Conservation (phyloP, 2,888 invertebrate genomes). For the Scaptomyza tumidula region DNA sequence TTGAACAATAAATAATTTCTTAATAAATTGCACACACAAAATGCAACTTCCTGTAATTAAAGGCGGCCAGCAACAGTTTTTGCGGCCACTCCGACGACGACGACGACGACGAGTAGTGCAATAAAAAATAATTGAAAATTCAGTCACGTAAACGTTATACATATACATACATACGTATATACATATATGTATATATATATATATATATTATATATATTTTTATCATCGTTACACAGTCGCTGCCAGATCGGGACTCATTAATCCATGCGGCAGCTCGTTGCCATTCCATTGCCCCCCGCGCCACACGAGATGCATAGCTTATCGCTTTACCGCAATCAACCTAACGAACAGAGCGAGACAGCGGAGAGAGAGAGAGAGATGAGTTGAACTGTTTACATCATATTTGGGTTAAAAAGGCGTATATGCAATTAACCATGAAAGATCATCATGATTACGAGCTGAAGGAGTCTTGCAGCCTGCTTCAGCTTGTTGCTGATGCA, state of each 20-base stretch:
- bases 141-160: slow-evolving; percentile 73
- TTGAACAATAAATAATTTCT: slow-evolving; percentile 74
- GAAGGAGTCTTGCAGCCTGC: slow-evolving; percentile 20
- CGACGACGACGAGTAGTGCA: slow-evolving; percentile 48
- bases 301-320: slow-evolving; percentile 51
- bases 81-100: slow-evolving; percentile 13
- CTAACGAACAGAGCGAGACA: slow-evolving; percentile 4
- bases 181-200: background rate
- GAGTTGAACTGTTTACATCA: slow-evolving; percentile 33
- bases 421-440: slow-evolving; percentile 68
- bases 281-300: slow-evolving; percentile 26
- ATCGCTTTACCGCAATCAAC: slow-evolving; percentile 59
- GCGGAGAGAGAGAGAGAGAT: background rate
- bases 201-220: slow-evolving; percentile 13
- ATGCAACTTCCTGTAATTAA: slow-evolving; percentile 77
- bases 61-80: slow-evolving; percentile 49
- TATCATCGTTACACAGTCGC: slow-evolving; percentile 50
- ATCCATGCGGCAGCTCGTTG: slow-evolving; percentile 52
- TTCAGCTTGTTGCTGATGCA: slow-evolving; percentile 48
- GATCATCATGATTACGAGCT: slow-evolving; percentile 64
- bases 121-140: slow-evolving; percentile 78
- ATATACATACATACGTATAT: background rate
- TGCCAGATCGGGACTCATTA: slow-evolving; percentile 73
- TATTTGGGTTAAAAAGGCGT: slow-evolving; percentile 75
- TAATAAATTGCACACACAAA: slow-evolving; percentile 74